Evolutionary conservation across 2,113 vertebrate genomes (phyloP), one percentile per base, ranked within the genome.

Genomic region (Hemicordylus capensis): DNA sequence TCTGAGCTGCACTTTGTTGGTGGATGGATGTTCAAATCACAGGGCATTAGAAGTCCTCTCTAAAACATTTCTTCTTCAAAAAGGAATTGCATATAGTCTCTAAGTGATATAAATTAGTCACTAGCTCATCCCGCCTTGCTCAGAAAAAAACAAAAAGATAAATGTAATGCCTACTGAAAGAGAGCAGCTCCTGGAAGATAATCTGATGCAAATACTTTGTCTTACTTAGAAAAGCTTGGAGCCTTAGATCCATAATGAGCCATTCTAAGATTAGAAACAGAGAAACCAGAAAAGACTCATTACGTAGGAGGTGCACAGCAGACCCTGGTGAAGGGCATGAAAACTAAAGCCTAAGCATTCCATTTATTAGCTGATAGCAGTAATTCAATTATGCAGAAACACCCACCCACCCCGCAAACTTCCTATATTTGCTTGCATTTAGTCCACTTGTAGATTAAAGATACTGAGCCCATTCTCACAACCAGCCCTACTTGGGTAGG

Each of bases 141-240:
- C 88, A 92, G 92, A 93, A 95, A 93, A n/a, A 86, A 89, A 90
- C 89, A 91, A 88, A 95, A 91, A 89, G 93, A 94, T 91, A 93
- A 94, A 95, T 94, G 92, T 93, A 93, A 91, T 91, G 91, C 93
- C 93, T 94, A 92, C 94, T 95, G 94, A 93, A 95, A 94, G 94
- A 85, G 63, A 93, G 91, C 94, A 94, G 94, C 94, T 96, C 93
- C 91, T 93, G 92, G 90, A 91, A 94, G 93, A 94, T 93, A 91
- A 93, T 94, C 91, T 91, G 87, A 90, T 92, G 88, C 84, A 86
- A 93, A 89, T 92, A 85, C 81, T 94, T 93, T 80, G 89, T 92
- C 84, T 91, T 87, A 93, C 91, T 93, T 84, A 89, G 85, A 86
- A 92, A 93, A 85, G 85, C 19, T 79, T 42, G 83, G 91, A 89